A percentile compares a stretch with the other conserved stretches of the same genome.
phyloP scores from a whole-genome alignment of 53 echinoderm and acorn worm species.

The Patiria pectinifera region DNA sequence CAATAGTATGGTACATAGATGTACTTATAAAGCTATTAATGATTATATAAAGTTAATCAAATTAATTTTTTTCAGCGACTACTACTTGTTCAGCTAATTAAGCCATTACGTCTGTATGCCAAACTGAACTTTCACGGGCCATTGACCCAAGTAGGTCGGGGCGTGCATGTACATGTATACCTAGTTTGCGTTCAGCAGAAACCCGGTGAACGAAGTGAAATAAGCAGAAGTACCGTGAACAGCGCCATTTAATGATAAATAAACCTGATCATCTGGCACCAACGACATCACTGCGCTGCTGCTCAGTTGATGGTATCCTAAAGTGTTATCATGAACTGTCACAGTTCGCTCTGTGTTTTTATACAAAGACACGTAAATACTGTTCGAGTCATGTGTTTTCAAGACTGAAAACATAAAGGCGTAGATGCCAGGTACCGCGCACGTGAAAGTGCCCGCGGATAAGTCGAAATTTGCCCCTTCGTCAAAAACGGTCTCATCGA shows the following conservation, averaged over 20 bases:
- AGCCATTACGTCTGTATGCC: too few species aligned
- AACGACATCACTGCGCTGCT: not conserved
- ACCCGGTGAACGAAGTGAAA: conserved; percentile 3
- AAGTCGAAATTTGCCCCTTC: not conserved
- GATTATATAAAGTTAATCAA: too few species aligned
- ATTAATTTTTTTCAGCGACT: too few species aligned
- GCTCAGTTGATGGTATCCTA: not conserved
- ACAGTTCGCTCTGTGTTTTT: conserved; percentile 1
- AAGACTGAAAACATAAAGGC: conserved; percentile 35
- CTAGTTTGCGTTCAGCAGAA: not conserved
- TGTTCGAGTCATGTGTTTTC: not conserved
- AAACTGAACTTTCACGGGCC: too few species aligned
- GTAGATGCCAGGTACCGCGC: not conserved
- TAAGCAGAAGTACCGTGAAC: conserved; percentile 2
- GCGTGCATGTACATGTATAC: too few species aligned
- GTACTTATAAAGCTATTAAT: too few species aligned
- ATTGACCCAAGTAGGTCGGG: too few species aligned
- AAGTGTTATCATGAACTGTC: not conserved
- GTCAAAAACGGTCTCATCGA: not conserved
- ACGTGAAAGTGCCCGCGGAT: conserved; percentile 4
- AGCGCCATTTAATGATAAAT: not conserved
- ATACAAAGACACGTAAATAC: not conserved
- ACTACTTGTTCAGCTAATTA: too few species aligned
- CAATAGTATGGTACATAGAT: too few species aligned
- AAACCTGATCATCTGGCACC: not conserved